These are phyloP conservation scores for Tyto alba DNA, from an alignment of 2,113 vertebrate genomes.

Conservation along the genomic window DNA sequence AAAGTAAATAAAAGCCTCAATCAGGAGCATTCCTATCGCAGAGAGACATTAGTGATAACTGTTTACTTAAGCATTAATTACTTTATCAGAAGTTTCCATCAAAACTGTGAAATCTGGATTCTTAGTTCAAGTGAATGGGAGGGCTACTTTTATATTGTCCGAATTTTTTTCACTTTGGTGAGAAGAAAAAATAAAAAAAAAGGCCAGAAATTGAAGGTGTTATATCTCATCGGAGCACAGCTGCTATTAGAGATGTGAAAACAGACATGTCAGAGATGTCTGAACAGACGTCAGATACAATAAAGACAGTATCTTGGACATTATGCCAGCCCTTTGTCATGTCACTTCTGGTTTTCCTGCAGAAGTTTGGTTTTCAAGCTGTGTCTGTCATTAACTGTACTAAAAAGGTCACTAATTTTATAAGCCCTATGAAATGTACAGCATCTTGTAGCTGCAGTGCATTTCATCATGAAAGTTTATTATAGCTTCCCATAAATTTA, in stretches of 20 bases:
- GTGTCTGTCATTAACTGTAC: not conserved
- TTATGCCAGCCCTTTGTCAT: not conserved
- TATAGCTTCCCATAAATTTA: not conserved
- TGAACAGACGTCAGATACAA: not conserved
- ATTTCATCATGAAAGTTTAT: not conserved
- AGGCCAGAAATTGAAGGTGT: not conserved
- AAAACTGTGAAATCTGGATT: not conserved
- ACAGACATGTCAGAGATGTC: not conserved
- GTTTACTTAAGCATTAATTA: not conserved
- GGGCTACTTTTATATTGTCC: not conserved
- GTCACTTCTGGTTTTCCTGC: not conserved
- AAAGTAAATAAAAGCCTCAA: not conserved
- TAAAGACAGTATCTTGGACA: not conserved
- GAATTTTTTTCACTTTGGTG: not conserved
- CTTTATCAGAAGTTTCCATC: not conserved
- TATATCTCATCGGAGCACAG: not conserved
- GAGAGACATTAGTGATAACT: not conserved
- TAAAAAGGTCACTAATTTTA: not conserved
- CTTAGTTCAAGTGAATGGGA: not conserved
- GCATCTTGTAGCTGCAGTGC: not conserved
- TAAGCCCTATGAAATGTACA: not conserved
- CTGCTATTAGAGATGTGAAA: not conserved
- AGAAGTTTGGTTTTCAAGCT: not conserved
- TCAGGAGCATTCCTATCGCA: not conserved
- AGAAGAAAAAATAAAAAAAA: not conserved